Evolutionary conservation across 1,140 invertebrate genomes (phyloP), one percentile per base, ranked within the genome.

Genomic region (Nasonia longicornis): DNA sequence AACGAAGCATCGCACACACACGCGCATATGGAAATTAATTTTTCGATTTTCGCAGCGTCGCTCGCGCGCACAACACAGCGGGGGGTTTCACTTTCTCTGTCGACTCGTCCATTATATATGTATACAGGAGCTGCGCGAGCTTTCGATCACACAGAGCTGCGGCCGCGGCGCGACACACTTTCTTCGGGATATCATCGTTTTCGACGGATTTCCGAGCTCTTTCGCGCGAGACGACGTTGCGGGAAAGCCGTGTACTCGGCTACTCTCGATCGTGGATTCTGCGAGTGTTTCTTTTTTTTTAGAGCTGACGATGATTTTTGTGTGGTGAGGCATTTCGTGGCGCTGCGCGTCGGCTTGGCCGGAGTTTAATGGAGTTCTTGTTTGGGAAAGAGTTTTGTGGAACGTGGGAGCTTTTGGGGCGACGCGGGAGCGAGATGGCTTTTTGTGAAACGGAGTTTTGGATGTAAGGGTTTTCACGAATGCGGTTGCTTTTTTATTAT

Each of bases 121-220:
- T 29, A 71, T 42, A 73, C 26, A 26, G 71, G 4, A 64, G 63
- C 35, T 35, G 31, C 31, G 4, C 2, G 58, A 77, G 76, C 76
- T 77, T 77, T 77, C 76, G 76, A 77, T 77, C 26, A 12, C 26
- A 12, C 12, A 8, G 69, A 11, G 35, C 31, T 16, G 35, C 35
- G 7, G n/a, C n/a, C 3, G 10, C 16, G 0, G 48, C 58, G 64
- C 58, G 64, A 42, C 76, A 77, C 66, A 77, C 76, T 77, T 77
- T 77, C 76, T 77, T 77, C 42, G 35, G 42, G n/a, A 45, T 77
- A 77, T 69, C 76, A 77, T 77, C 76, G 76, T 77, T 69, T 69
- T 48, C 38, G 42, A 66, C 76, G 76, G 69, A 77, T 77, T 77
- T 77, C 66, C 42, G 64, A 77, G 38, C 66, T 77, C 64, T 31